These are phyloP conservation scores for Elephas maximus DNA, from an alignment of 2,113 vertebrate genomes.

Conservation along the genomic window DNA sequence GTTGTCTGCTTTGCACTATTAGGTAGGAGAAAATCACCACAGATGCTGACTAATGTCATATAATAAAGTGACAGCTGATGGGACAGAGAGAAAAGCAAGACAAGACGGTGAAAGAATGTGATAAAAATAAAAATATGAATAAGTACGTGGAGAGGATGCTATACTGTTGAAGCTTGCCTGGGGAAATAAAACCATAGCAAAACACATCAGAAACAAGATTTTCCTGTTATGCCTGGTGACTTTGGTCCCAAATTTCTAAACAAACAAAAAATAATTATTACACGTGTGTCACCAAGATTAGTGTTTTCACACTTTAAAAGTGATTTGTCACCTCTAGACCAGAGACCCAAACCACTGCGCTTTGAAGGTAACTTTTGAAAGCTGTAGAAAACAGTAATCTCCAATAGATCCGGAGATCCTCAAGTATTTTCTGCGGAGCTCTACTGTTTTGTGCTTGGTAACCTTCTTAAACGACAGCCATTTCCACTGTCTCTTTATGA, in stretches of 20 bases:
- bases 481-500: background rate
- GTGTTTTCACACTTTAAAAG: background rate
- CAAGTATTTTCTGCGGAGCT: background rate
- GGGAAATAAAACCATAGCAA: background rate
- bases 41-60: background rate
- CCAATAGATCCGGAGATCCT: background rate
- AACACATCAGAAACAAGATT: background rate
- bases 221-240: background rate
- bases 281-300: background rate
- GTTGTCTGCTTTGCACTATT: background rate
- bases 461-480: background rate
- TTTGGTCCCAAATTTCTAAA: slow-evolving; percentile 1
- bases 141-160: background rate
- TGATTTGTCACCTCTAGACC: background rate
- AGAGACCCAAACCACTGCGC: background rate
- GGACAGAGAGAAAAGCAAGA: background rate
- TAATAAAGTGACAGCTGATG: background rate
- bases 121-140: background rate
- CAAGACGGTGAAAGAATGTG: background rate
- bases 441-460: background rate
- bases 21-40: slow-evolving; percentile 30
- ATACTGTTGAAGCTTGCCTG: background rate
- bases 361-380: background rate
- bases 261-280: background rate
- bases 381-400: background rate